Evolutionary conservation across 2,797 vertebrate genomes (phyloP), one percentile per base, ranked within the genome.

Genomic region (Hypotaenidia philippensis): DNA sequence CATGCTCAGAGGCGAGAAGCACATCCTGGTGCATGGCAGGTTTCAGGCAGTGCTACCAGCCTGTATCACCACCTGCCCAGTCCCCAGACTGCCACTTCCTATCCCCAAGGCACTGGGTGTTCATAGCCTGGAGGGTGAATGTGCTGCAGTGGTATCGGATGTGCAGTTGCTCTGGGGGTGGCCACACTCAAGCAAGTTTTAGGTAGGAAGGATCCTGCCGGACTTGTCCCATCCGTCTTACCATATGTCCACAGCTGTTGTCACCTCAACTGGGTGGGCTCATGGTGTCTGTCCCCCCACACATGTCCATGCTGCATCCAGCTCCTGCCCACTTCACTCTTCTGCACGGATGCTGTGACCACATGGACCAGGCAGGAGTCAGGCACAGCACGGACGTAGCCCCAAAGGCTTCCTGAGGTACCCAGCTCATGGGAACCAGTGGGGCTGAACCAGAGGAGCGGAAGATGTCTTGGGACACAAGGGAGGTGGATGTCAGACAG

Each of bases 261-360:
- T 27, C 40, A 50, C 66, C 38, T 47, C 60, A 89, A 25, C 32
- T n/a, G 68, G 38, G 11, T 18, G 44, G 52, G n/a, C 11, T 71
- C 8, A 2, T 4, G 20, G 47, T 23, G 41, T 11, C 66, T 66
- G 38, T 36, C 64, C 44, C 74, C 36, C 44, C 47, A 52, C 5
- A 8, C 12, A 18, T 0, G 0, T 53, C 77, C 45, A 3, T 38
- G n/a, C 29, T 84, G 65, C 3, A 0, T 38, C 52, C 56, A 47
- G 0, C 22, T 77, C 72, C 71, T 68, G 69, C 74, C 34, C 69
- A 8, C 65, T 32, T 19, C 56, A 19, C 23, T 34, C 27, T 64
- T 29, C 70, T 17, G 19, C 13, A 3, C 0, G 1, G 76, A 13
- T 32, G 60, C 89, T 52, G 74, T 40, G 65, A 31, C 72, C 11